Percentiles rank a stretch among this genome's conserved stretches.
phyloP scores from a whole-genome alignment of 2,113 vertebrate species.

The Macroglossus sobrinus region DNA sequence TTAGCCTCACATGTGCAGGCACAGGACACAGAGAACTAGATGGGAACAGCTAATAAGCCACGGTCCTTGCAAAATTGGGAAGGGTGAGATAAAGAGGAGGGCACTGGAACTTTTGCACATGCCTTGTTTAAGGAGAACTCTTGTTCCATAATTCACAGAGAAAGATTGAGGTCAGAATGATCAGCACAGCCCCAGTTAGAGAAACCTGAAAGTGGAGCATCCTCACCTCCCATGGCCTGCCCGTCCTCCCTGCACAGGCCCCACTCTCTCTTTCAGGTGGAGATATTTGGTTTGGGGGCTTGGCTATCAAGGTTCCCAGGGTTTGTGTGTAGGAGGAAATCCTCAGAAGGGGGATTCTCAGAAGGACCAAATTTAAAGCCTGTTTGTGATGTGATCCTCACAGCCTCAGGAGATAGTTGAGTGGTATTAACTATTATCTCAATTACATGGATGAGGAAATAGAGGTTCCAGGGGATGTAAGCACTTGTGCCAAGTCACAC shows the following conservation, averaged over 20 bases:
- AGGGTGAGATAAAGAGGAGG: slow-evolving; percentile 24
- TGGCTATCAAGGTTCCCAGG: not conserved
- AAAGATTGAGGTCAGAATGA: slow-evolving; percentile 73
- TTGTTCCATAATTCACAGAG: slow-evolving; percentile 65
- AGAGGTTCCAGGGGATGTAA: not conserved
- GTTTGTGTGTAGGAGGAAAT: too few relatives aligned
- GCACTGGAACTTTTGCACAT: slow-evolving; percentile 17
- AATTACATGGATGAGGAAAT: not conserved
- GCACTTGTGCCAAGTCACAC: not conserved
- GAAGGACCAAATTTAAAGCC: not conserved
- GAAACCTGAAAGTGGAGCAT: slow-evolving; percentile 15
- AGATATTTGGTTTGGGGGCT: not conserved
- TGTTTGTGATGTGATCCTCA: fast-evolving
- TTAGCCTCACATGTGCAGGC: slow-evolving; percentile 71
- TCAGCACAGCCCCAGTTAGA: not conserved
- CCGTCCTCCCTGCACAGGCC: fast-evolving
- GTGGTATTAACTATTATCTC: not conserved
- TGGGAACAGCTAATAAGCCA: slow-evolving; percentile 58
- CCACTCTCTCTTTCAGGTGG: not conserved
- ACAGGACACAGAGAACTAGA: slow-evolving; percentile 41
- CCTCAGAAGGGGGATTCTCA: not conserved
- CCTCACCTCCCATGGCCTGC: not conserved
- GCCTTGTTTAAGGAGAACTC: slow-evolving; percentile 24
- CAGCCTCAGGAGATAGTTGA: not conserved
- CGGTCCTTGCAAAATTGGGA: slow-evolving; percentile 47